Percentiles rank a stretch among this genome's conserved stretches.
These are phyloP conservation scores for Taxidea taxus DNA, from an alignment of 2,113 vertebrate species.

Conservation along the genomic window DNA sequence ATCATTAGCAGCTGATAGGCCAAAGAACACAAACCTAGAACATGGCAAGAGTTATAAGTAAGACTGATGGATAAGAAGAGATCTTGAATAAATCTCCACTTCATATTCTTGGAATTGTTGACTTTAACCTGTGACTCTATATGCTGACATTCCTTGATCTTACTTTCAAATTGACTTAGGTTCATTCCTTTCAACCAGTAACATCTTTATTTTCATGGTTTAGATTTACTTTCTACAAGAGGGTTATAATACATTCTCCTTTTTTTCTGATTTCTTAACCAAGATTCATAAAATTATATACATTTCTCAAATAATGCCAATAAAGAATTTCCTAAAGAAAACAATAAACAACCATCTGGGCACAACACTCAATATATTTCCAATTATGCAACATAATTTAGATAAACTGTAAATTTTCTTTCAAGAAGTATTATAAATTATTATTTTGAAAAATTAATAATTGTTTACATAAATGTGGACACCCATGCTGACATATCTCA, in stretches of 20 bases:
- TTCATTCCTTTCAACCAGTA: neutral
- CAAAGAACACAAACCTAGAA: neutral
- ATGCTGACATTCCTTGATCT: neutral
- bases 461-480: neutral
- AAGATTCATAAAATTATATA: neutral
- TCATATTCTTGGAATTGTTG: neutral
- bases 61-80: neutral
- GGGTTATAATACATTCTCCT: neutral
- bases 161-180: neutral
- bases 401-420: neutral
- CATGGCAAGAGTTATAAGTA: neutral
- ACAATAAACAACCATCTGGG: neutral
- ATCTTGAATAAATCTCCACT: neutral
- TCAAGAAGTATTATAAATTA: neutral
- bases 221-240: neutral
- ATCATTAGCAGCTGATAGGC: neutral
- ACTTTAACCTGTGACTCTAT: neutral
- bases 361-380: neutral
- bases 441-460: neutral
- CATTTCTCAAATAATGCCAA: neutral
- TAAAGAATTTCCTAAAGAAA: neutral
- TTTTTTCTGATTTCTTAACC: neutral
- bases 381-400: neutral
- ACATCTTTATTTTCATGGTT: neutral
- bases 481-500: neutral